These are phyloP conservation scores for Brachionus calyciflorus DNA, from an alignment of 1,140 invertebrate species.

Conservation along the genomic window DNA sequence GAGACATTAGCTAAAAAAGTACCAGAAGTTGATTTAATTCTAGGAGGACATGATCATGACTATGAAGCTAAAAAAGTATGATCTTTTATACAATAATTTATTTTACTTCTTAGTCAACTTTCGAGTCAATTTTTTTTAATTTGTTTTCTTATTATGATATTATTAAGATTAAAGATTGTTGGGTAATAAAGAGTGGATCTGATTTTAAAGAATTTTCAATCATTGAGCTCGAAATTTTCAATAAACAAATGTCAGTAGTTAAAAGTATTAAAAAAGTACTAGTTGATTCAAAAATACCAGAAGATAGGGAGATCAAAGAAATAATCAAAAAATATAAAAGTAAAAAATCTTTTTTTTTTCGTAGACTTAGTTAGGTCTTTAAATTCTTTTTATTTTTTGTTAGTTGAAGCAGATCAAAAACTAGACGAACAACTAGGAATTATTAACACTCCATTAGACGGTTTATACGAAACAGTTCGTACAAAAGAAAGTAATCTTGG, in stretches of 20 bases:
- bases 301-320: conserved; percentile 71
- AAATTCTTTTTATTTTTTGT: neutral
- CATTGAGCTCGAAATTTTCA: neutral
- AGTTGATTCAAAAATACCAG: conserved; percentile 69
- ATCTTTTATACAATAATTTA: no score
- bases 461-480: conserved; percentile 73
- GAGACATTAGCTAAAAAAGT: conserved; percentile 73
- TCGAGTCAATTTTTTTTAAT: neutral
- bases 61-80: conserved; percentile 54
- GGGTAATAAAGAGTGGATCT: conserved; percentile 37
- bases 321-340: conserved; percentile 72
- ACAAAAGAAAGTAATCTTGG: conserved; percentile 82
- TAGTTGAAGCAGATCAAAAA: conserved; percentile 28
- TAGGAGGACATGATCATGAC: conserved; percentile 67
- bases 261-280: conserved; percentile 69
- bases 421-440: conserved; percentile 65
- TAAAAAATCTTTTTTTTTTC: conserved; percentile 54
- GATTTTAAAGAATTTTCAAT: conserved; percentile 44
- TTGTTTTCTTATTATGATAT: no score
- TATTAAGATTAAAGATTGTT: neutral
- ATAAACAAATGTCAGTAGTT: neutral
- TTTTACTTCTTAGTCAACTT: no score
- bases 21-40: conserved; percentile 77
- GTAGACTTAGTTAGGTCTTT: no score
- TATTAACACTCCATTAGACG: conserved; percentile 78